A percentile compares a stretch with the other conserved stretches of the same genome.
phyloP scores from a whole-genome alignment of 2,113 vertebrate species.

The Lanius collurio region DNA sequence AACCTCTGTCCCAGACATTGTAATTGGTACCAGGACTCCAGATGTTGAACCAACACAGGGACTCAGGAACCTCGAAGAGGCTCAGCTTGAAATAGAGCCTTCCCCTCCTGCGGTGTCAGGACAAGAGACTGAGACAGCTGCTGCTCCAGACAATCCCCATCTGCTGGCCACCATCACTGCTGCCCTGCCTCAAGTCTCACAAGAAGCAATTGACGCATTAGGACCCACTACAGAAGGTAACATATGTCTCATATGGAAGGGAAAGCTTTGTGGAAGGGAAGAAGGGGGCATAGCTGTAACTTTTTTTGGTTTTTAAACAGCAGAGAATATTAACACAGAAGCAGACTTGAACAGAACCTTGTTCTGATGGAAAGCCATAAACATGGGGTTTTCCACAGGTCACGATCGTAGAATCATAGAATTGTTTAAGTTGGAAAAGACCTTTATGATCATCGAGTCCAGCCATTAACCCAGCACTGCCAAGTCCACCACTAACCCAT shows the following conservation, averaged over 20 bases:
- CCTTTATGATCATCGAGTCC: not conserved
- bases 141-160: conserved; percentile 10
- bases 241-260: not conserved
- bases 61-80: conserved; percentile 56
- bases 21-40: conserved; percentile 53
- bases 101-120: conserved; percentile 11
- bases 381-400: not conserved
- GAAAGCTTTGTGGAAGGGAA: not conserved
- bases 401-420: not conserved
- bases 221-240: conserved; percentile 70
- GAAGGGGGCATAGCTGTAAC: not conserved
- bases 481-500: not conserved
- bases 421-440: not conserved
- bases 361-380: not conserved
- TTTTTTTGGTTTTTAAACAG: not conserved
- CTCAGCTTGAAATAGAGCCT: conserved; percentile 44
- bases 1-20: conserved; percentile 15
- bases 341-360: not conserved
- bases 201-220: conserved; percentile 38
- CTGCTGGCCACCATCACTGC: conserved; percentile 32
- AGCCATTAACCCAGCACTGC: not conserved
- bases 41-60: conserved; percentile 53
- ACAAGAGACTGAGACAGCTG: conserved; percentile 38
- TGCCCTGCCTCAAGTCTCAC: conserved; percentile 42
- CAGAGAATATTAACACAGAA: not conserved